These are phyloP conservation scores for Globicephala melas DNA, from an alignment of 2,113 vertebrate genomes.

Conservation along the genomic window DNA sequence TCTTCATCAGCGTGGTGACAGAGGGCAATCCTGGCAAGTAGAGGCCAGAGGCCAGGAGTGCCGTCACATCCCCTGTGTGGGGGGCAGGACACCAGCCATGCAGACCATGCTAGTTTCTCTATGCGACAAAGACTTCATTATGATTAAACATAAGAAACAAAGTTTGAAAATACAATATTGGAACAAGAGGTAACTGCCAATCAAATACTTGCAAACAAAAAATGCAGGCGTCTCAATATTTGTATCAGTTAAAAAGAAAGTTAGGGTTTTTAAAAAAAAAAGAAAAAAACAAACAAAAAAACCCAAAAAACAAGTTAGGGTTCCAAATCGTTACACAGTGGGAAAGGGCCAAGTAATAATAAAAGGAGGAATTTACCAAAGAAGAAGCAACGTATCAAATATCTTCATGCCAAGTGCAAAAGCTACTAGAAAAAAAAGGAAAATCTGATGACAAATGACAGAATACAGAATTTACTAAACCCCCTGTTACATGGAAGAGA, in stretches of 20 bases:
- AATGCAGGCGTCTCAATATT: not conserved
- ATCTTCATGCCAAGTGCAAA: not conserved
- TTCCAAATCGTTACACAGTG: not conserved
- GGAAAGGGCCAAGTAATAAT: not conserved
- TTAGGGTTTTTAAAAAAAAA: not conserved
- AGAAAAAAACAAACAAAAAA: too few species aligned
- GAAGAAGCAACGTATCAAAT: not conserved
- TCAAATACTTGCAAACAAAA: not conserved
- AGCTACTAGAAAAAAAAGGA: not conserved
- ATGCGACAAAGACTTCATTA: not conserved
- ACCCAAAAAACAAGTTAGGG: not conserved
- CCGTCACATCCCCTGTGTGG: not conserved
- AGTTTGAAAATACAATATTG: not conserved
- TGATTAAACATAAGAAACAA: not conserved
- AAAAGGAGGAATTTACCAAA: not conserved
- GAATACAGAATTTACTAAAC: not conserved
- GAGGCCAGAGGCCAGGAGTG: not conserved
- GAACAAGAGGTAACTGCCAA: not conserved
- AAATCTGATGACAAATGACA: not conserved
- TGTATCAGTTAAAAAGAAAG: not conserved
- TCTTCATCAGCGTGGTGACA: not conserved
- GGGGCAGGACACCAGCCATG: not conserved
- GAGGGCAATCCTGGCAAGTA: not conserved
- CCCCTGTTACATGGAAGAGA: not conserved
- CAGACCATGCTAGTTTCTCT: not conserved